Base-by-base conservation (phyloP, 2,888 invertebrate genomes). In the Prosapia bicincta region DNA sequence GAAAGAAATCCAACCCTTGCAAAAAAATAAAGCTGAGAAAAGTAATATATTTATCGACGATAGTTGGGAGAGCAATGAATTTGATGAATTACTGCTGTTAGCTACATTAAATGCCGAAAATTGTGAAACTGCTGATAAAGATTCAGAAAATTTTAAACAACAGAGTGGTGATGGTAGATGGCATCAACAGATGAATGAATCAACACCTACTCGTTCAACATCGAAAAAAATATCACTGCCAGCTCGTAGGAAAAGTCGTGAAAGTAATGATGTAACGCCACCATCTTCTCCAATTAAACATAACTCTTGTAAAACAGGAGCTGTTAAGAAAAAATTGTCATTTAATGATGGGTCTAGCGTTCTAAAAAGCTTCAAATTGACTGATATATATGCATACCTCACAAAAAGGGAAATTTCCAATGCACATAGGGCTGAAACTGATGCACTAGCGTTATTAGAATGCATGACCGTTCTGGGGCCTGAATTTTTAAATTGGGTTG, bases 381-480 rank as follows among this genome's bases (percentile, higher is more conserved):
- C 78, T 0, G 86, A 86, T 75, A 82, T 93, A 38, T 91, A 88
- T 82, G 84, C 86, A 78, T 86, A 88, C 70, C 83, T 90, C 25
- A 85, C 89, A 67, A 85, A 85, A 1, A 85, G 84, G 74, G 81
- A 86, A 15, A 85, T 88, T 0, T 68, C 80, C 2, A 83, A 86
- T 81, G 85, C 87, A 0, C 93, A 94, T 82, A 86, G 87, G 79
- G 92, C 93, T 0, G 93, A 93, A 84, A 87, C 84, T 0, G 93
- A 94, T 83, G 91, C 91, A 32, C 79, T 88, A 1, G 89, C 89
- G 86, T 84, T 93, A 71, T 82, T 92, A 13, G 86, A 89, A 79
- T 90, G 92, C 82, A 89, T 90, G 3, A 84, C 88, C 26, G 86
- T 87, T 9, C 84, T 88, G 69, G 88, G 89, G 70, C 82, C 87